phyloP scores from a whole-genome alignment of 2,888 invertebrate genomes.

The Dugesia japonica region DNA sequence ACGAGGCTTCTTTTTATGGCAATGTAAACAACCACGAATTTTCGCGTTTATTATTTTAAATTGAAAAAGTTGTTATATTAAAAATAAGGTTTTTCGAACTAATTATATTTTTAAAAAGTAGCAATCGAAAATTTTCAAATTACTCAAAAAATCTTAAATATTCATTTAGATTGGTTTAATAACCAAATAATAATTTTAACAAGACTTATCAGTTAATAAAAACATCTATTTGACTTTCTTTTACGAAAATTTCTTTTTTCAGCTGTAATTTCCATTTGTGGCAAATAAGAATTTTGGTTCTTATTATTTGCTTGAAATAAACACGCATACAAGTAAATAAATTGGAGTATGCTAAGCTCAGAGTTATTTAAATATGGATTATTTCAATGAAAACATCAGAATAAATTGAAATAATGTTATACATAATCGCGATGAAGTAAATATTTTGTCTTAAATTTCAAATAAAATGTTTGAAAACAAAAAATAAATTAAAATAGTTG shows the following conservation, averaged over 20 bases:
- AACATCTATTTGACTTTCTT: not conserved
- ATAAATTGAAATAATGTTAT: not conserved
- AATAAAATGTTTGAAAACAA: too few species aligned
- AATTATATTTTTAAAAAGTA: too few species aligned
- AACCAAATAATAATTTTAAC: not conserved
- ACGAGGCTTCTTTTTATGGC: too few species aligned
- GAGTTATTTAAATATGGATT: constrained; percentile 1
- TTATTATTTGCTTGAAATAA: constrained; percentile 20
- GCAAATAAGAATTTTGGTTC: constrained; percentile 11
- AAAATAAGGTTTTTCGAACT: too few species aligned
- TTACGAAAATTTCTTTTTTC: constrained; percentile 16
- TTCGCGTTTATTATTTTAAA: too few species aligned
- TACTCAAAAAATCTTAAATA: too few species aligned
- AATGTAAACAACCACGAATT: too few species aligned
- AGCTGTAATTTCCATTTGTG: constrained; percentile 16
- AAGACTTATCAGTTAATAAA: not conserved
- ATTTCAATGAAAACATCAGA: not conserved
- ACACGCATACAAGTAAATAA: constrained; percentile 6
- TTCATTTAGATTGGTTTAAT: too few species aligned
- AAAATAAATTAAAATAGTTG: not conserved
- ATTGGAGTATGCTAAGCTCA: not conserved
- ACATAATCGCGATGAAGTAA: not conserved
- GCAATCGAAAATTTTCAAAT: too few species aligned
- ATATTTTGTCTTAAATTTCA: not conserved
- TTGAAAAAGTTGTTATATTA: too few species aligned